These are phyloP conservation scores for Meriones unguiculatus DNA, from an alignment of 2,113 vertebrate species.

Conservation along the genomic window DNA sequence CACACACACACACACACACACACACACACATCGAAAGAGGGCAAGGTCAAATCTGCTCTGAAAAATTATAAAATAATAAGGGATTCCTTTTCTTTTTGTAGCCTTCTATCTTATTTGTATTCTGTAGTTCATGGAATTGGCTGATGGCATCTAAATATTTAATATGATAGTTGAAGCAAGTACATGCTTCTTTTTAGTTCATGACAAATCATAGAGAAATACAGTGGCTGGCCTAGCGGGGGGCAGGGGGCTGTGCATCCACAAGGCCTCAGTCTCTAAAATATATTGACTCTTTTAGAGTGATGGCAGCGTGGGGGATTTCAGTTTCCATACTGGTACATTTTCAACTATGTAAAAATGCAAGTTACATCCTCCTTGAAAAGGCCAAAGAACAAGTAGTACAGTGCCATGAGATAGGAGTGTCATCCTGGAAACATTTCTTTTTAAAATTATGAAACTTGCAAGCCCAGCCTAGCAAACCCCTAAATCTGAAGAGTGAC, in stretches of 20 bases:
- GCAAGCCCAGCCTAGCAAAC: not conserved
- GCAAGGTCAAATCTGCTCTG: not conserved
- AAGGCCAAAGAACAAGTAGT: not conserved
- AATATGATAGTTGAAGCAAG: not conserved
- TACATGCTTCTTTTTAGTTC: not conserved
- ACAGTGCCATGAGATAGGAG: not conserved
- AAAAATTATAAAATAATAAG: not conserved
- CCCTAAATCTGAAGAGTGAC: slow-evolving; percentile 1
- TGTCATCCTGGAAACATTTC: not conserved
- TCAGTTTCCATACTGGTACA: not conserved
- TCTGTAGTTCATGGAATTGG: not conserved
- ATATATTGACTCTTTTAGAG: not conserved
- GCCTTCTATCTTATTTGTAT: not conserved
- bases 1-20: not conserved
- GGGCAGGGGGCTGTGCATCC: too few relatives aligned
- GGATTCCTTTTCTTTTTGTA: not conserved
- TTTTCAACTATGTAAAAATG: not conserved
- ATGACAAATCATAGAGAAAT: not conserved
- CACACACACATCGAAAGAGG: not conserved
- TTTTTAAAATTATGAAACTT: slow-evolving; percentile 17
- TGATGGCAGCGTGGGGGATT: not conserved
- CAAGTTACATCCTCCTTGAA: not conserved
- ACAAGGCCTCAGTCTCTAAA: not conserved
- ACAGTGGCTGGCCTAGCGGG: not conserved
- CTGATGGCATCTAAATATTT: not conserved